Base-by-base conservation (phyloP, 2,888 invertebrate species). In the Zhengitettix transpicula region DNA sequence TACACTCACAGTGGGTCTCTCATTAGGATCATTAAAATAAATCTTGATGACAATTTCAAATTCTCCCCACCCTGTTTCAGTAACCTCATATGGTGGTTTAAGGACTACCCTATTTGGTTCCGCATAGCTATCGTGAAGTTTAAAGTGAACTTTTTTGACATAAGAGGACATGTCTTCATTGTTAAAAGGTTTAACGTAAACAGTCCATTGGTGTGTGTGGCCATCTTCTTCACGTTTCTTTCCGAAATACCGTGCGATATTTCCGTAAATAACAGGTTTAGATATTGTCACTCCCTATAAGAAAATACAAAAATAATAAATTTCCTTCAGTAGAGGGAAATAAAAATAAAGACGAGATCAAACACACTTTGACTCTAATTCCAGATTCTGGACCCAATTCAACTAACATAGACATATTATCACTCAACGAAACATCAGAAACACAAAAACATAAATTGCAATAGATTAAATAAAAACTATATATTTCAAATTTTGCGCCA, bases 11-110 rank as follows among this genome's bases (percentile, higher is more conserved):
- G 64, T 58, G 15, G 94, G 90, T 71, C 91, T 79, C 74, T 96
- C 99, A 69, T 93, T 94, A 1, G 92, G 90, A 77, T 99, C 98
- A 70, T 90, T 87, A 68, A 99, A 99, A 73, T 93, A 94, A 63
- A 99, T 90, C 73, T 97, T 97, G 59, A 99, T 96, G 44, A 93
- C 89, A 65, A 98, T 90, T 75, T 99, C 98, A 72, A 99, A 99
- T 76, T 99, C 99, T 65, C 99, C 99, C 98, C 99, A 99, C 1
- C 98, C 98, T 0, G 98, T 98, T 74, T 99, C 98, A 0, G 90
- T 92, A 9, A 99, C 83, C 77, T 98, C 97, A 71, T 94, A 99
- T 0, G 98, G 99, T 0, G 96, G 95, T 71, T 94, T 92, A 0
- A 90, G 89, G 0, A 97, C 81, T 65, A 96, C 91, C 71, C 98